Conservation (phyloP, 1,140 invertebrate species). For the Drosophila mauritiana region DNA sequence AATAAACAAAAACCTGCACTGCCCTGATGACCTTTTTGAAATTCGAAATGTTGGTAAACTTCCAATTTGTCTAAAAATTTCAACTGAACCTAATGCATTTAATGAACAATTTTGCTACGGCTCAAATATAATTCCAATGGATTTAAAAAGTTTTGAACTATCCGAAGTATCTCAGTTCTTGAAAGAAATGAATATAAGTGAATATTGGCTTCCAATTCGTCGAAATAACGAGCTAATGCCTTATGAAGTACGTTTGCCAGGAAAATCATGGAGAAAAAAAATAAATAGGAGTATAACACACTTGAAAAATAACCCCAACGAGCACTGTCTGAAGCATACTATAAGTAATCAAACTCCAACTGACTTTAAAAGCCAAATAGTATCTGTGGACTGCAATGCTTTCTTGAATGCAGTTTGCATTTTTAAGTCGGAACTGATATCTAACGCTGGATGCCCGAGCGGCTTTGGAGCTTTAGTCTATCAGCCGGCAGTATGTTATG, state of each 20-base stretch:
- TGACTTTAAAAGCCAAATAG: neutral
- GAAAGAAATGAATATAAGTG: conserved; percentile 33
- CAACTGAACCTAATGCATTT: conserved; percentile 32
- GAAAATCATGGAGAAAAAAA: conserved; percentile 61
- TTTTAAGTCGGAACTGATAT: conserved; percentile 50
- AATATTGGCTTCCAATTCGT: conserved; percentile 73
- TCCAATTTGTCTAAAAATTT: conserved; percentile 54
- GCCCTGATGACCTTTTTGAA: conserved; percentile 57
- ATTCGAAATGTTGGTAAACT: conserved; percentile 14
- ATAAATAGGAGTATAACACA: conserved; percentile 22
- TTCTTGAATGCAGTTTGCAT: conserved; percentile 63
- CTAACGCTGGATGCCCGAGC: conserved; percentile 61
- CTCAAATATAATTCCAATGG: conserved; percentile 34
- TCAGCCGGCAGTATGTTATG: conserved; percentile 55
- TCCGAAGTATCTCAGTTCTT: conserved; percentile 12
- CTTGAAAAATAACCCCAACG: conserved; percentile 29
- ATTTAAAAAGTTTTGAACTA: conserved; percentile 28
- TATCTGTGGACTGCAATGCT: conserved; percentile 38
- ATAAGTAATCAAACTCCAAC: neutral
- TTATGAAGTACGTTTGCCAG: conserved; percentile 65
- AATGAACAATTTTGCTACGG: conserved; percentile 67
- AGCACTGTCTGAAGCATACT: conserved; percentile 42
- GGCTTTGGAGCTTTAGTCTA: conserved; percentile 57
- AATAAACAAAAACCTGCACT: conserved; percentile 20
- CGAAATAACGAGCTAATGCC: conserved; percentile 48